Conservation (phyloP, 2,888 invertebrate genomes). For the Byasa hedistus region DNA sequence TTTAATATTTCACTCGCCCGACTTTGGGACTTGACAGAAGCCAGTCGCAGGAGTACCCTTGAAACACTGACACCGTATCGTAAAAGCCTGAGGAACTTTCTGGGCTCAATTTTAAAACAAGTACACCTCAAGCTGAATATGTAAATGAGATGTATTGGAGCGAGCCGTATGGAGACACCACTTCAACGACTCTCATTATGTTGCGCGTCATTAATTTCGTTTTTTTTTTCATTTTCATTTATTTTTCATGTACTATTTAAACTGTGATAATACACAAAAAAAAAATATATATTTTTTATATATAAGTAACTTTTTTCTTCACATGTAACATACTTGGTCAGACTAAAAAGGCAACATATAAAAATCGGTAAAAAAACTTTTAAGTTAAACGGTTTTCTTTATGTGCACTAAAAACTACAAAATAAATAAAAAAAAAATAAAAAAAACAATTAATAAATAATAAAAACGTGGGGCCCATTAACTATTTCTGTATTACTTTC, state of each 20-base stretch:
- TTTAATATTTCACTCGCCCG: not conserved
- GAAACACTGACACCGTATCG: constrained; percentile 10
- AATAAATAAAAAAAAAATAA: no score
- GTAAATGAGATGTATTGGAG: constrained; percentile 33
- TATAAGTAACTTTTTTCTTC: no score
- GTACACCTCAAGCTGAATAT: constrained; percentile 32
- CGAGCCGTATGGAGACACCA: constrained; percentile 30
- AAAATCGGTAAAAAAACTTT: no score
- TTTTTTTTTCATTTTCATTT: not conserved
- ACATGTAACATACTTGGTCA: no score
- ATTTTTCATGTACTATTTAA: not conserved
- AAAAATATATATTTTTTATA: no score
- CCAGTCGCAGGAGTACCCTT: not conserved
- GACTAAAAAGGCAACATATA: no score
- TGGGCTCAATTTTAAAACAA: constrained; percentile 16
- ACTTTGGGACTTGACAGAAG: not conserved
- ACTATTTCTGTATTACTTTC: no score
- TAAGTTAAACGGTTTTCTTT: no score
- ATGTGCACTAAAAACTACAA: no score
- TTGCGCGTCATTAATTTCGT: constrained; percentile 24
- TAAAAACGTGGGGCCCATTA: no score
- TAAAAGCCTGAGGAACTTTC: not conserved
- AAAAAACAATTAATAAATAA: no score
- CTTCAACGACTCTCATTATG: constrained; percentile 29
- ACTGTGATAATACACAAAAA: not conserved